A percentile compares a stretch with the other conserved stretches of the same genome.
phyloP scores from a whole-genome alignment of 1,140 invertebrate genomes.

The Cotesia glomerata region DNA sequence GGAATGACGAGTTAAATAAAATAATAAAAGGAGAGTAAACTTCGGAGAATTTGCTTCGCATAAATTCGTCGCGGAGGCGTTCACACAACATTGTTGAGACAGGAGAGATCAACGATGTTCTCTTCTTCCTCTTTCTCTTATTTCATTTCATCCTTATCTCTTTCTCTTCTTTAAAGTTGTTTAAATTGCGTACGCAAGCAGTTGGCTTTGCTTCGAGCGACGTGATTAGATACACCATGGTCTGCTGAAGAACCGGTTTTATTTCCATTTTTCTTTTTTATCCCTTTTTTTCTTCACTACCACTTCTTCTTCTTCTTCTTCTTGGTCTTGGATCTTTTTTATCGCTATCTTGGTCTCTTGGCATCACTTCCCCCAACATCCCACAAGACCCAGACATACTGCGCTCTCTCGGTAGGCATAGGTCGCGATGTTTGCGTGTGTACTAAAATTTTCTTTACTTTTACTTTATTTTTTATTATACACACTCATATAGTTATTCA shows the following conservation, averaged over 20 bases:
- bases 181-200: conserved; percentile 36
- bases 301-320: conserved; percentile 31
- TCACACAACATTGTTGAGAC: conserved; percentile 24
- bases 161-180: conserved; percentile 1
- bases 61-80: conserved; percentile 24
- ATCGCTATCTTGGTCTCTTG: background rate
- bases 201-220: conserved; percentile 45
- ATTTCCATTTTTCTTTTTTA: conserved; percentile 30
- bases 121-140: background rate
- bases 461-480: conserved; percentile 22
- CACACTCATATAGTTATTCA: conserved; percentile 12
- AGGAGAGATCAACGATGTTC: background rate
- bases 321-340: background rate
- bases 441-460: no score
- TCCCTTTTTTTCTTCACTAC: conserved; percentile 5
- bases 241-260: conserved; percentile 49
- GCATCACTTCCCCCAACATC: background rate
- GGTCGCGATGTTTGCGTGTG: no score
- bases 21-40: conserved; percentile 2
- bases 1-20: background rate
- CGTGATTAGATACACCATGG: conserved; percentile 53
- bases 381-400: no score
- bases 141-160: background rate
- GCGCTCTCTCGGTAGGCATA: conserved; percentile 4
- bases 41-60: conserved; percentile 14